phyloP scores from a whole-genome alignment of 2,888 invertebrate species.

The Blastobasis lacticolella region DNA sequence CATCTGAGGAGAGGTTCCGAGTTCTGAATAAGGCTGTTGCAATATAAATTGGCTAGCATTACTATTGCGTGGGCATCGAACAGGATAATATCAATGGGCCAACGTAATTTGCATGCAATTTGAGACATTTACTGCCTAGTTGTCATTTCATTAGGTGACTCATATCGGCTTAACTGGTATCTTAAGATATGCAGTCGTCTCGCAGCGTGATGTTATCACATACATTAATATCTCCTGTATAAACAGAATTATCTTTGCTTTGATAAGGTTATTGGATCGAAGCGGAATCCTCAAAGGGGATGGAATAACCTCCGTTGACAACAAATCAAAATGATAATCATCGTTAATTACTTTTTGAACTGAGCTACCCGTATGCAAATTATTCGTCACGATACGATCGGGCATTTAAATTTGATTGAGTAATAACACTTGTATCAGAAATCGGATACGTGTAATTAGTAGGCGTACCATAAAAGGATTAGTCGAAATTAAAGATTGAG shows the following conservation, averaged over 20 bases:
- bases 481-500: too few relatives aligned
- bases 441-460: too few relatives aligned
- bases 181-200: too few relatives aligned
- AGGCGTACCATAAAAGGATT: too few relatives aligned
- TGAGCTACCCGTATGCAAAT: constrained; percentile 1
- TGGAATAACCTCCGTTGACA: neutral
- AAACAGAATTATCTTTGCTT: neutral
- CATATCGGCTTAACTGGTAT: too few relatives aligned
- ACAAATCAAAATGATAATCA: constrained; percentile 1
- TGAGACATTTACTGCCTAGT: too few relatives aligned
- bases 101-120: too few relatives aligned
- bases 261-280: neutral
- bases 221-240: too few relatives aligned
- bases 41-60: too few relatives aligned
- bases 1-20: neutral
- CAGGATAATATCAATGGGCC: neutral
- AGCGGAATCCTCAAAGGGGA: neutral
- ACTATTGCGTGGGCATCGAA: neutral
- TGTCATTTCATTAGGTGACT: too few relatives aligned
- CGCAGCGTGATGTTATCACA: too few relatives aligned
- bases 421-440: neutral
- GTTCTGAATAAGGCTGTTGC: too few relatives aligned
- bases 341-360: constrained; percentile 1
- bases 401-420: constrained; percentile 9
- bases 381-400: constrained; percentile 8